Base-by-base conservation (phyloP, 1,140 invertebrate species). In the Drosophila ercepeae region DNA sequence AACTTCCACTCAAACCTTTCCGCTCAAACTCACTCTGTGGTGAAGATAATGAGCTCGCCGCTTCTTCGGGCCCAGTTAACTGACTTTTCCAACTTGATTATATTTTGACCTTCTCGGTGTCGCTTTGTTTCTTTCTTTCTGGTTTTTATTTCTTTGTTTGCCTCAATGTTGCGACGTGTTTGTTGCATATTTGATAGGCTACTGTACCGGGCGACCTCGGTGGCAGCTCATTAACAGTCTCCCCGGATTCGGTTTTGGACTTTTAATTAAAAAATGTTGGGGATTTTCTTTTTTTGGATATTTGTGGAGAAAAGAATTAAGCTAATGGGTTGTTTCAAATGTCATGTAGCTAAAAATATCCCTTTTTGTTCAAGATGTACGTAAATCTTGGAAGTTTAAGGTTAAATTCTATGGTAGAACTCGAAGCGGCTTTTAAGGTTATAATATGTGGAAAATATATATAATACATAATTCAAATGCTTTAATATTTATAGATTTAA, bases 101-200 rank as follows among this genome's bases (percentile, higher is more conserved):
- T 55, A 68, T 79, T 84, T 86, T 84, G 81, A 84, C 81, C 81
- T 84, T 84, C 81, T 73, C 54, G 55, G 21, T 27, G 25, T 25
- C 49, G 44, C 34, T 50, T 64, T 70, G 41, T 53, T 77, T 39
- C 16, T 21, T 27, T 48, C 9, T 64, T 41, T 25, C n/a, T 16
- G 14, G n/a, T 39, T 23, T 50, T 29, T 55, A 21, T 25, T 48
- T 32, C 16, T 57, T 57, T 64, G 52, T 58, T 32, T 27, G 39
- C 45, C 51, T 51, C 39, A 51, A 64, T 45, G 53, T 53, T 68
- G 75, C 53, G 50, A 84, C 81, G 60, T 84, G 79, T 86, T 73
- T 79, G 76, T 60, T 86, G 81, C 75, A 76, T 79, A 75, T 84
- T 86, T 86, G 78, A 84, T 84, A 79, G 81, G 81, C 81, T 84